phyloP scores from a whole-genome alignment of 2,888 invertebrate genomes.

The Sericinus montela region DNA sequence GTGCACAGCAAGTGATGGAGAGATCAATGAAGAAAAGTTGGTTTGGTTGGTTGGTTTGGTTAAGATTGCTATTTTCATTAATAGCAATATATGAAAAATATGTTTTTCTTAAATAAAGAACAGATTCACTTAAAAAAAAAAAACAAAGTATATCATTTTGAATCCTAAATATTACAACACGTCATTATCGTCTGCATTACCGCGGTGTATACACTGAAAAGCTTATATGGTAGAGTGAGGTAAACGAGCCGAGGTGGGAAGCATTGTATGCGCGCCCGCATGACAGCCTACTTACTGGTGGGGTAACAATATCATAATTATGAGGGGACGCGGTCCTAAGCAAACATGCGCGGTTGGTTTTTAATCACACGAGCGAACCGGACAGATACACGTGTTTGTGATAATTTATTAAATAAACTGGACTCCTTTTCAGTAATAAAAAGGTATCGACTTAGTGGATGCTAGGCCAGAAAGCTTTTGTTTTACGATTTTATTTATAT shows the following conservation, averaged over 20 bases:
- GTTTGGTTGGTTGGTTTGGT: too few species aligned
- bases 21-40: too few species aligned
- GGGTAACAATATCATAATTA: conserved; percentile 40
- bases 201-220: conserved; percentile 18
- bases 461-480: too few species aligned
- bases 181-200: conserved; percentile 9
- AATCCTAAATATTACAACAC: conserved; percentile 4
- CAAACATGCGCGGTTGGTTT: conserved; percentile 26
- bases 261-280: conserved; percentile 19
- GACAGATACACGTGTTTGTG: conserved; percentile 8
- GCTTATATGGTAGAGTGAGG: conserved; percentile 13
- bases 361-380: conserved; percentile 18
- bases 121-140: background rate
- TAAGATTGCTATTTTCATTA: too few species aligned
- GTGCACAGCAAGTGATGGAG: too few species aligned
- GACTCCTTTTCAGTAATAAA: too few species aligned
- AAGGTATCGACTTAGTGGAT: too few species aligned
- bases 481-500: too few species aligned
- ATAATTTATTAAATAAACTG: background rate
- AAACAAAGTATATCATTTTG: background rate
- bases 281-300: conserved; percentile 21
- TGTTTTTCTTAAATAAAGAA: too few species aligned
- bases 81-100: too few species aligned
- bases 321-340: conserved; percentile 28
- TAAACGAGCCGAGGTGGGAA: conserved; percentile 14